These are phyloP conservation scores for Willowsia nigromaculata DNA, from an alignment of 2,888 invertebrate genomes.

Conservation along the genomic window DNA sequence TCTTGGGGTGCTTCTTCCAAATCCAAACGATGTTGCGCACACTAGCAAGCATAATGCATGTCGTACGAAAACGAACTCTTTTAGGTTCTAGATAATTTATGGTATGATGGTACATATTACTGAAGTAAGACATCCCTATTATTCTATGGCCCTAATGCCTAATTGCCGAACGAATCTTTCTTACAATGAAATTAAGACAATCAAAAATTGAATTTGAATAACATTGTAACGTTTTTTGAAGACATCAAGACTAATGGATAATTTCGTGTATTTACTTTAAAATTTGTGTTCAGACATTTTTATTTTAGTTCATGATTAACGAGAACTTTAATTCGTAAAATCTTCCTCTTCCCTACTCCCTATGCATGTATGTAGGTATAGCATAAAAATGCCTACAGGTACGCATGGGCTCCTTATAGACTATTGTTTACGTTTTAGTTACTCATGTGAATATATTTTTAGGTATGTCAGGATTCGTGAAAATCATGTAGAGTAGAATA, in stretches of 20 bases:
- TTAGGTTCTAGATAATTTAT: no score
- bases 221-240: not conserved
- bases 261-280: not conserved
- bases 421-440: not conserved
- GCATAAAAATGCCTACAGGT: no score
- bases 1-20: constrained; percentile 6
- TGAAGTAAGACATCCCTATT: not conserved
- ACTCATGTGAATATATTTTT: not conserved
- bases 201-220: not conserved
- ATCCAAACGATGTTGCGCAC: not conserved
- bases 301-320: not conserved
- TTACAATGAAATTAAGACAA: not conserved
- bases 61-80: constrained; percentile 24
- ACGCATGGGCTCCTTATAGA: no score
- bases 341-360: constrained; percentile 45
- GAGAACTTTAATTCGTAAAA: constrained; percentile 10
- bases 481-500: not conserved
- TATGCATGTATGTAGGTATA: not conserved
- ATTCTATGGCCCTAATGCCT: constrained; percentile 58
- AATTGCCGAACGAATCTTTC: constrained; percentile 50
- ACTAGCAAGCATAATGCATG: constrained; percentile 49
- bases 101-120: not conserved
- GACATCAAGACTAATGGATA: not conserved
- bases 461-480: not conserved
- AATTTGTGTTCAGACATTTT: not conserved